phyloP scores from a whole-genome alignment of 1,140 invertebrate genomes.

The Diuraphis noxia region DNA sequence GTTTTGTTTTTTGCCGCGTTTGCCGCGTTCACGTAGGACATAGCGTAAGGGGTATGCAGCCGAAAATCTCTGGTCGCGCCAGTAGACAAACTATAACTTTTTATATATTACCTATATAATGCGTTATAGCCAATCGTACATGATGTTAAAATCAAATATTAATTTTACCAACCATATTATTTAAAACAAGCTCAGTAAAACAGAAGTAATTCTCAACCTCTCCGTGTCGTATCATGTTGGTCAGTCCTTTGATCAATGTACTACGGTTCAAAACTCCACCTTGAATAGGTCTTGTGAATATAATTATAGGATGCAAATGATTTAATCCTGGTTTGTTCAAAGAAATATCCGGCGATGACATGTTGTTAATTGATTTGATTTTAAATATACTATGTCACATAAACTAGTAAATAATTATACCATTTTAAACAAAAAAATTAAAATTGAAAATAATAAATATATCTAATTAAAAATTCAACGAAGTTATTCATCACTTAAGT shows the following conservation, averaged over 20 bases:
- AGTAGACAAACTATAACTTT: neutral
- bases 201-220: neutral
- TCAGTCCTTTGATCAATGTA: neutral
- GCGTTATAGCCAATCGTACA: no score
- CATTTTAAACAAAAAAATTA: neutral
- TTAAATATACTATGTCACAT: neutral
- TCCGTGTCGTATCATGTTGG: neutral
- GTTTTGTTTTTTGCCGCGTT: no score
- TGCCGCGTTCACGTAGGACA: no score
- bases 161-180: slow-evolving; percentile 28
- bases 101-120: no score
- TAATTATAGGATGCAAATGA: neutral
- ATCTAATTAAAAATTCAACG: neutral
- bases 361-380: neutral
- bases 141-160: neutral
- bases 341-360: neutral
- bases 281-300: neutral
- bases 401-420: neutral
- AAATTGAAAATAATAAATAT: neutral
- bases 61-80: neutral
- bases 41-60: no score
- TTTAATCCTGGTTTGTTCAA: neutral
- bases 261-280: neutral
- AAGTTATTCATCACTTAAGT: neutral
- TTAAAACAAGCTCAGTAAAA: slow-evolving; percentile 5